Percentiles rank a stretch among this genome's conserved stretches.
Evolutionary conservation across 2,888 invertebrate species (phyloP).

Genomic region (Adineta ricciae): DNA sequence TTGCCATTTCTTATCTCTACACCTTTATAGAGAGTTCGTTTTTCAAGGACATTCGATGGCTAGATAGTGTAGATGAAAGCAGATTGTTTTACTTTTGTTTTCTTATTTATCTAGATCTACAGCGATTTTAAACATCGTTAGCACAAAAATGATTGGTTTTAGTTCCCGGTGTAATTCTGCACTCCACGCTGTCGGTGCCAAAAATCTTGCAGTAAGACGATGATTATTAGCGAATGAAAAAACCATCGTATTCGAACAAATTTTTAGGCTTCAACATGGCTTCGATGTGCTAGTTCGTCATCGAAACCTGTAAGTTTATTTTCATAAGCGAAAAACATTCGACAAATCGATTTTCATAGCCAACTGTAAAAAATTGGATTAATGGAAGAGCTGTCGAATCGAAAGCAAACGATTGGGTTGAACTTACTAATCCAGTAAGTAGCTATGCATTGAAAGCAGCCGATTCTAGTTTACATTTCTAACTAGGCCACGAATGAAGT

Average conservation of each 20-base stretch:
- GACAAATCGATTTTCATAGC: constrained; percentile 30
- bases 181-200: neutral
- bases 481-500: constrained; percentile 54
- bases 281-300: constrained; percentile 18
- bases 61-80: neutral
- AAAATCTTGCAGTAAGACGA: neutral
- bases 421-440: constrained; percentile 74
- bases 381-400: constrained; percentile 86
- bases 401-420: constrained; percentile 81
- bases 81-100: neutral
- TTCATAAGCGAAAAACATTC: no score
- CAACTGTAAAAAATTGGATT: constrained; percentile 82
- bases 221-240: neutral
- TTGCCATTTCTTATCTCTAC: neutral
- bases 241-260: neutral
- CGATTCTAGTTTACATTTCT: neutral
- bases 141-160: neutral
- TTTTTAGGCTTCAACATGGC: neutral
- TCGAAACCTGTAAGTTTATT: constrained; percentile 3
- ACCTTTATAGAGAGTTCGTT: neutral
- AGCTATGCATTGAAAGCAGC: neutral
- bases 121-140: neutral
- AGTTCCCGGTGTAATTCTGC: neutral
- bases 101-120: neutral
- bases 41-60: neutral